phyloP scores from a whole-genome alignment of 2,888 invertebrate genomes.

The Geotrupes spiniger region DNA sequence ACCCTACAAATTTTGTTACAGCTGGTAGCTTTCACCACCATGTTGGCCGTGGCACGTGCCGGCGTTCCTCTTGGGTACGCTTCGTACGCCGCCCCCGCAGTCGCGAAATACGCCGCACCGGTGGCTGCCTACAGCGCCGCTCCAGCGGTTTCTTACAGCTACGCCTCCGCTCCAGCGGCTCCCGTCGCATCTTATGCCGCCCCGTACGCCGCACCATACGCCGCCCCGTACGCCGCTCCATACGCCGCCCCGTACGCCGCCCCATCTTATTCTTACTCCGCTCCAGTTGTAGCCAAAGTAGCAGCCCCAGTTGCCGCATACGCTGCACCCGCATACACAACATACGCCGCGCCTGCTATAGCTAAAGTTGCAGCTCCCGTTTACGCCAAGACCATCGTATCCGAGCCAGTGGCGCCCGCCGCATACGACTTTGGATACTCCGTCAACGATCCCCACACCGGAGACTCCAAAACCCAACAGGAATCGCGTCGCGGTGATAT shows the following conservation, averaged over 20 bases:
- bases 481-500: constrained; percentile 54
- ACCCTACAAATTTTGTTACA: constrained; percentile 18
- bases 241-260: constrained; percentile 26
- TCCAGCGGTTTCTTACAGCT: constrained; percentile 20
- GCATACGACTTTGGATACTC: constrained; percentile 52
- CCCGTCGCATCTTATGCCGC: constrained; percentile 22
- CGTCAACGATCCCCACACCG: constrained; percentile 53
- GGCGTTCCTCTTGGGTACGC: constrained; percentile 31
- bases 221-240: constrained; percentile 18
- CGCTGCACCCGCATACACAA: constrained; percentile 39
- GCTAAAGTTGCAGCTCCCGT: constrained; percentile 31
- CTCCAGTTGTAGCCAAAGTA: constrained; percentile 15
- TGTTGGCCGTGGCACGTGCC: constrained; percentile 27
- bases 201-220: constrained; percentile 20
- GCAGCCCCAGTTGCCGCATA: constrained; percentile 24
- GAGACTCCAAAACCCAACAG: constrained; percentile 55
- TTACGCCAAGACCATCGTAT: constrained; percentile 47
- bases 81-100: constrained; percentile 24
- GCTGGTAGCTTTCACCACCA: constrained; percentile 27
- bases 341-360: constrained; percentile 18
- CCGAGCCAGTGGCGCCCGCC: constrained; percentile 47
- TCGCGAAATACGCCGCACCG: constrained; percentile 10
- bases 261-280: constrained; percentile 29
- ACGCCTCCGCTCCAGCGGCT: constrained; percentile 14
- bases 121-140: constrained; percentile 8